A percentile compares a stretch with the other conserved stretches of the same genome.
Conservation (phyloP, 2,797 vertebrate species). For the Chaetodon trifasciatus region DNA sequence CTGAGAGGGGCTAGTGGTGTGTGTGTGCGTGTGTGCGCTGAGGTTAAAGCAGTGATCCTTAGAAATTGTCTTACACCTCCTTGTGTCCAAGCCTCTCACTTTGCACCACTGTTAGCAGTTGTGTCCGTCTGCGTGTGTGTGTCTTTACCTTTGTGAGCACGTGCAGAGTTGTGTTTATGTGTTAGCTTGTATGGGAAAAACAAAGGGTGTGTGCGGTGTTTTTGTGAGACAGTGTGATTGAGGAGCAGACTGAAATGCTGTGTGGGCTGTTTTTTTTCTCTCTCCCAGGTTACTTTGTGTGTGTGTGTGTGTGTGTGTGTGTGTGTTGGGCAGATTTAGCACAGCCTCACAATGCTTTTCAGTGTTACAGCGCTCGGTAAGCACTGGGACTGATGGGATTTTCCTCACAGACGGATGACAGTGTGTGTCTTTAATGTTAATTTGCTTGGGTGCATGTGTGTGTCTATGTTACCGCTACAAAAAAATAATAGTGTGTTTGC, state of each 20-base stretch:
- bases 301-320: constrained; percentile 23
- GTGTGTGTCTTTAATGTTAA: constrained; percentile 49
- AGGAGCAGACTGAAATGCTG: constrained; percentile 59
- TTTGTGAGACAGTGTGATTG: constrained; percentile 42
- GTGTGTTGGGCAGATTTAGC: constrained; percentile 47
- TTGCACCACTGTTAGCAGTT: constrained; percentile 14
- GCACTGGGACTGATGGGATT: constrained; percentile 57
- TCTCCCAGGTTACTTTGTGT: constrained; percentile 47
- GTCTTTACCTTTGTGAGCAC: background rate
- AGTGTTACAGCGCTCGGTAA: constrained; percentile 52
- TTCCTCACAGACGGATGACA: constrained; percentile 56
- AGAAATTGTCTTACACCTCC: constrained; percentile 34
- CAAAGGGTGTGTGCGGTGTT: constrained; percentile 21
- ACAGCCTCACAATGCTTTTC: constrained; percentile 47
- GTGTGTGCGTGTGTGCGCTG: constrained; percentile 29
- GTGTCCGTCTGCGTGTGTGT: constrained; percentile 10
- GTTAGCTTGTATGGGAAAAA: constrained; percentile 22
- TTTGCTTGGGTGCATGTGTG: constrained; percentile 28
- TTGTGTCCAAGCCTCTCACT: constrained; percentile 28
- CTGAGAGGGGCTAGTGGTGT: constrained; percentile 17
- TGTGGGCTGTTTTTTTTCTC: constrained; percentile 36
- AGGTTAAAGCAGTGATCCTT: constrained; percentile 41
- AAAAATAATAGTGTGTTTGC: background rate
- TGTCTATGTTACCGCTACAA: background rate
- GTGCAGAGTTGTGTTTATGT: constrained; percentile 18